Conservation (phyloP, 2,888 invertebrate species). For the Homarus gammarus region DNA sequence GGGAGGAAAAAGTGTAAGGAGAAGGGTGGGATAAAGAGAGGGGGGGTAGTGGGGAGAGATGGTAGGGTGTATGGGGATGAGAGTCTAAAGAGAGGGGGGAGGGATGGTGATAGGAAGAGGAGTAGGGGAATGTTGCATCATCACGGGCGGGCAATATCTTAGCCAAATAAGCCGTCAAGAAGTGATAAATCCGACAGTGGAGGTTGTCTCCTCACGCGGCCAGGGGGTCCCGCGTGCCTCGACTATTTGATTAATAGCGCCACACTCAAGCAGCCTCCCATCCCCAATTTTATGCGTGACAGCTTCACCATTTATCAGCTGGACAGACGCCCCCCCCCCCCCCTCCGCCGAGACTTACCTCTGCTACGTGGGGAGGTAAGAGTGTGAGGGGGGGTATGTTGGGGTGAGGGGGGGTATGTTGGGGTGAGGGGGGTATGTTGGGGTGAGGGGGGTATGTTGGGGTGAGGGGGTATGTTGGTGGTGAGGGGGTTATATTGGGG, state of each 20-base stretch:
- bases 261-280: constrained; percentile 11
- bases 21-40: too few relatives aligned
- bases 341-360: background rate
- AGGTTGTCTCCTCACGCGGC: background rate
- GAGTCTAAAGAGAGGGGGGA: background rate
- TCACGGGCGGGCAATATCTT: constrained; percentile 25
- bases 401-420: background rate
- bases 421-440: too few relatives aligned
- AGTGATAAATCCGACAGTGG: constrained; percentile 38
- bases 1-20: background rate
- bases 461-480: too few relatives aligned
- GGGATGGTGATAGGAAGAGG: background rate
- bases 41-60: too few relatives aligned
- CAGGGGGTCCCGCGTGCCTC: background rate
- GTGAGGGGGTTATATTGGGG: too few relatives aligned
- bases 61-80: background rate
- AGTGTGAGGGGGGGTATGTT: background rate
- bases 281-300: constrained; percentile 63
- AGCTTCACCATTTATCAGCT: constrained; percentile 59
- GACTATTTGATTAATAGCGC: constrained; percentile 48
- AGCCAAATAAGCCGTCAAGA: constrained; percentile 33
- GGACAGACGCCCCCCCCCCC: constrained; percentile 33
- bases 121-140: constrained; percentile 22
- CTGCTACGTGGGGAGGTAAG: background rate
- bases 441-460: too few relatives aligned